Percentiles rank a stretch among this genome's conserved stretches.
phyloP scores from a whole-genome alignment of 1,140 invertebrate genomes.

The Zeugodacus cucurbitae region DNA sequence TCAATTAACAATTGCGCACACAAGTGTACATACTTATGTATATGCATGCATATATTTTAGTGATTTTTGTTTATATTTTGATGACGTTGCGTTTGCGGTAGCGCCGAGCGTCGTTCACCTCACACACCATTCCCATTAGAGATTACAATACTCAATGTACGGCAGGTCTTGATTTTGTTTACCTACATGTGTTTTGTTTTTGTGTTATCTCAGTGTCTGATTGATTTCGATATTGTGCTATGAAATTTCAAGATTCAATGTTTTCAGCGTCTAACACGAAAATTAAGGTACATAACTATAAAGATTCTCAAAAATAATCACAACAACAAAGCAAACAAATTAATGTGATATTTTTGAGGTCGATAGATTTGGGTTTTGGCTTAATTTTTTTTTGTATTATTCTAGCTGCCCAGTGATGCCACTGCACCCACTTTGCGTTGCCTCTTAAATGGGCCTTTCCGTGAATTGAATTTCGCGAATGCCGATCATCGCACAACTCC shows the following conservation, averaged over 20 bases:
- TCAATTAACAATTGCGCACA: neutral
- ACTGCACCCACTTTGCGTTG: constrained; percentile 57
- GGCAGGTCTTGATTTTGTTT: neutral
- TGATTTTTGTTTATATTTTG: constrained; percentile 32
- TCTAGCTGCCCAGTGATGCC: constrained; percentile 55
- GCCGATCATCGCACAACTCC: constrained; percentile 58
- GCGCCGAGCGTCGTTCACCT: neutral
- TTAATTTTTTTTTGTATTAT: constrained; percentile 11
- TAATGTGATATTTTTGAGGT: too few relatives aligned
- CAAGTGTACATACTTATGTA: neutral
- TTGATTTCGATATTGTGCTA: neutral
- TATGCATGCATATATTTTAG: neutral
- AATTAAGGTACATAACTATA: constrained; percentile 53
- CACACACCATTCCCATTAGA: neutral
- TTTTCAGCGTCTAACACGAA: constrained; percentile 61
- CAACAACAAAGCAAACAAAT: too few relatives aligned
- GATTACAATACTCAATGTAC: neutral
- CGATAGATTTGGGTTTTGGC: neutral
- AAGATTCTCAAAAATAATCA: neutral
- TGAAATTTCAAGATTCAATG: constrained; percentile 50
- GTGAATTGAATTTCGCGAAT: constrained; percentile 56
- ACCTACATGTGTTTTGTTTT: neutral
- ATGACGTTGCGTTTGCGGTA: neutral
- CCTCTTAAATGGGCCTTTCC: constrained; percentile 57
- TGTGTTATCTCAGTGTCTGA: neutral